Base-by-base conservation (phyloP, 2,113 vertebrate genomes). In the Gavialis gangeticus region DNA sequence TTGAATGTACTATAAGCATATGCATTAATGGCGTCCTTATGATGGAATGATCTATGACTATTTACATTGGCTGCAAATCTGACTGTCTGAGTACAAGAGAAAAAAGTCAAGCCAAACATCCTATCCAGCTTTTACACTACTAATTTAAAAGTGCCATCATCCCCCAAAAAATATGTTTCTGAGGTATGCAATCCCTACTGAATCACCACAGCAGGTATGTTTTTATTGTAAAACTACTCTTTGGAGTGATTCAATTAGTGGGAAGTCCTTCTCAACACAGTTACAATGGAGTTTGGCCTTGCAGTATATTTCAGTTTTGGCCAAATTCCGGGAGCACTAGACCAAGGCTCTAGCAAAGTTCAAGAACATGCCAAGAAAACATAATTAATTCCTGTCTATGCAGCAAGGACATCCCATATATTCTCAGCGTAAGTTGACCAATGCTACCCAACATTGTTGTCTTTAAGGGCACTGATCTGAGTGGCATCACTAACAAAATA, bases 61-160 rank as follows among this genome's bases (percentile, higher is more conserved):
- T 54, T 93, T 90, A 81, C 46, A 75, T 63, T 24, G 82, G 75
- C 75, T 86, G 58, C 85, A 85, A 60, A 92, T 76, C 22, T 86
- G 91, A 91, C 80, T 19, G 5, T 67, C 17, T 46, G 76, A 96
- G 73, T 71, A 67, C 79, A 94, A 30, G 64, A 60, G 84, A 84
- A 84, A 46, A 24, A 89, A 34, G 9, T 28, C 85, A 92, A 88
- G 27, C 55, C 22, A 91, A 95, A 21, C 81, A 87, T 81, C 90
- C 73, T 83, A 37, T 28, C 34, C 34, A 24, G 58, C 84, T 92
- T 94, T 96, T 82, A 85, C 59, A 73, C 90, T 84, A 87, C 88
- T 24, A 83, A 18, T 93, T 64, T 59, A 93, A 95, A 95, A 94
- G 66, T 46, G 46, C 46, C 46, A 46, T 46, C 46, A 46, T 46